Evolutionary conservation across 2,888 invertebrate species (phyloP).

Genomic region (Clivina fossor): DNA sequence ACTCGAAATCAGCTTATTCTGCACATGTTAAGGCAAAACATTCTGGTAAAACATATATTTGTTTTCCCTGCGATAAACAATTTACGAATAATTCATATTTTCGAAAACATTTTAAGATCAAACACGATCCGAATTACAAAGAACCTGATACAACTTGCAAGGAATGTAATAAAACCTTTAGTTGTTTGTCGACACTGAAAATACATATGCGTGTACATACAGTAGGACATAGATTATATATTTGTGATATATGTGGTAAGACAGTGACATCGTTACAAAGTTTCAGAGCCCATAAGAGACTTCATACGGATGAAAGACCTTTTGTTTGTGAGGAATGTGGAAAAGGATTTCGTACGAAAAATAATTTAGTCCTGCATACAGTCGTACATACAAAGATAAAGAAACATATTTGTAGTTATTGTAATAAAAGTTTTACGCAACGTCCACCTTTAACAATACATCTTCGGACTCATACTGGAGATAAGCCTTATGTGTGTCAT

Average conservation of each 20-base stretch:
- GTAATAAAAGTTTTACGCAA: constrained; percentile 61
- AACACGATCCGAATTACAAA: too few relatives aligned
- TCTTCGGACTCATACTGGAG: constrained; percentile 63
- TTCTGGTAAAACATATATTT: too few relatives aligned
- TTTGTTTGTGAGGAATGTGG: constrained; percentile 33
- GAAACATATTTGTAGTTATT: constrained; percentile 51
- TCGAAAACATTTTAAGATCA: too few relatives aligned
- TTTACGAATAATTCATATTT: too few relatives aligned
- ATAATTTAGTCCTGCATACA: neutral
- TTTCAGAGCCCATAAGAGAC: constrained; percentile 56
- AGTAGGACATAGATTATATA: neutral
- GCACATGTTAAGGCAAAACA: too few relatives aligned
- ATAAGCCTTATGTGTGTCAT: constrained; percentile 51
- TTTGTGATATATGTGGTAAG: constrained; percentile 12
- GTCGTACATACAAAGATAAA: constrained; percentile 36
- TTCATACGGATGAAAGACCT: constrained; percentile 54
- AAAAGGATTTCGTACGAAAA: constrained; percentile 20
- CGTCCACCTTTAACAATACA: constrained; percentile 62
- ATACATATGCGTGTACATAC: neutral
- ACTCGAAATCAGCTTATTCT: too few relatives aligned
- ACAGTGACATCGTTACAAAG: neutral
- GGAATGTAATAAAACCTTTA: too few relatives aligned
- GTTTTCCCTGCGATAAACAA: too few relatives aligned
- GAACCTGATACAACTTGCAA: too few relatives aligned
- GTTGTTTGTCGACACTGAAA: too few relatives aligned